A percentile compares a stretch with the other conserved stretches of the same genome.
phyloP scores from a whole-genome alignment of 2,888 invertebrate genomes.

The Pammene fasciana region DNA sequence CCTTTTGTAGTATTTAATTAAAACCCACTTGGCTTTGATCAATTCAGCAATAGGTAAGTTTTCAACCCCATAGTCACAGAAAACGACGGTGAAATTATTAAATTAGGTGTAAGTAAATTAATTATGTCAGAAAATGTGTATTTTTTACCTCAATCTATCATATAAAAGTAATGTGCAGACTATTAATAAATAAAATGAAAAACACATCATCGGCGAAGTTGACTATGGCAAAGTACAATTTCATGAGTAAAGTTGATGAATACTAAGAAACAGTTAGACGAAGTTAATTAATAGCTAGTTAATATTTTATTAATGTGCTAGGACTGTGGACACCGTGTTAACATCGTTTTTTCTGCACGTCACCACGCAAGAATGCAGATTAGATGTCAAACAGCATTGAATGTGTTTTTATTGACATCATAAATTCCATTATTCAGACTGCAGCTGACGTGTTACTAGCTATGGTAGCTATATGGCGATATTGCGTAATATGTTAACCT shows the following conservation, averaged over 20 bases:
- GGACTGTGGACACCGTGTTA: neutral
- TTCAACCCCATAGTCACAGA: too few relatives aligned
- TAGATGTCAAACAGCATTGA: constrained; percentile 18
- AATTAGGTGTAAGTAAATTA: too few relatives aligned
- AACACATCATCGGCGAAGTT: too few relatives aligned
- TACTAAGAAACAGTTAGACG: neutral
- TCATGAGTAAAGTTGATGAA: neutral
- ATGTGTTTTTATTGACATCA: constrained; percentile 26
- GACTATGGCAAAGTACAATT: neutral
- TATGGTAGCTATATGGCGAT: neutral
- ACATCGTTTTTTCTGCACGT: constrained; percentile 18
- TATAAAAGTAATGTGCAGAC: too few relatives aligned
- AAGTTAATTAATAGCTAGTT: constrained; percentile 4
- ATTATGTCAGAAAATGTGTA: too few relatives aligned
- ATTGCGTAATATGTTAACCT: neutral
- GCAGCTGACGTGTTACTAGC: neutral
- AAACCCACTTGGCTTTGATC: too few relatives aligned
- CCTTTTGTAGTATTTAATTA: too few relatives aligned
- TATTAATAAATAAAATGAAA: too few relatives aligned
- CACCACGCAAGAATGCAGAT: constrained; percentile 25
- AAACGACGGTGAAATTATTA: too few relatives aligned
- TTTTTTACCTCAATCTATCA: too few relatives aligned
- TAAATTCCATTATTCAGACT: constrained; percentile 25
- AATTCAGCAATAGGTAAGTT: too few relatives aligned
- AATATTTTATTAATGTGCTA: constrained; percentile 5